phyloP scores from a whole-genome alignment of 2,888 invertebrate species.

The Notodonta ziczac region DNA sequence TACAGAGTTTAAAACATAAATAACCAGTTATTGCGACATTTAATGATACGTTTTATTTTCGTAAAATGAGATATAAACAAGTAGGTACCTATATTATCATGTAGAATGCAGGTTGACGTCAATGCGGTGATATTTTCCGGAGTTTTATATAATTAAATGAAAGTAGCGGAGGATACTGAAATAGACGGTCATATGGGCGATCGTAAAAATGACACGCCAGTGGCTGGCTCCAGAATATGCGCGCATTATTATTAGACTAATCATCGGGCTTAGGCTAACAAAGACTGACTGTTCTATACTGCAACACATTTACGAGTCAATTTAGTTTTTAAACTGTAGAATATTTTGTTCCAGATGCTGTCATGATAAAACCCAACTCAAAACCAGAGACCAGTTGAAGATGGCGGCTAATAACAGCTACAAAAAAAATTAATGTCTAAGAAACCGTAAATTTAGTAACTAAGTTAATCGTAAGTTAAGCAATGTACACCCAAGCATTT shows the following conservation, averaged over 20 bases:
- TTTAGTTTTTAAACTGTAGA: neutral
- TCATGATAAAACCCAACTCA: constrained; percentile 53
- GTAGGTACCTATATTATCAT: constrained; percentile 22
- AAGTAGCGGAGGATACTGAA: constrained; percentile 38
- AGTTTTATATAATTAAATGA: constrained; percentile 43
- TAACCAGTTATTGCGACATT: constrained; percentile 61
- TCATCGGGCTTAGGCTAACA: neutral
- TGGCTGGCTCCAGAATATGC: constrained; percentile 6
- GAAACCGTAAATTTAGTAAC: constrained; percentile 78
- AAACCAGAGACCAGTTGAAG: constrained; percentile 65
- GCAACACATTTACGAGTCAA: too few species aligned
- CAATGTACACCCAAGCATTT: constrained; percentile 76
- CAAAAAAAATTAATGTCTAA: constrained; percentile 60
- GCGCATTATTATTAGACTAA: constrained; percentile 10
- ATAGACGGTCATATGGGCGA: constrained; percentile 28
- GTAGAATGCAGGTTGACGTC: constrained; percentile 52
- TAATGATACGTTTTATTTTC: constrained; percentile 48
- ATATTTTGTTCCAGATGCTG: constrained; percentile 65
- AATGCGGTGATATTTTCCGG: constrained; percentile 34
- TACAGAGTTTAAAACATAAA: constrained; percentile 53
- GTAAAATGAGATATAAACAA: constrained; percentile 47
- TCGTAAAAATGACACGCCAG: constrained; percentile 36
- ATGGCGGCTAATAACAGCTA: constrained; percentile 61
- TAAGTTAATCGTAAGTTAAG: constrained; percentile 69
- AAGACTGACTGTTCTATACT: too few species aligned